Evolutionary conservation across 1,140 invertebrate species (phyloP).

Genomic region (Diplogasteroides magnus): DNA sequence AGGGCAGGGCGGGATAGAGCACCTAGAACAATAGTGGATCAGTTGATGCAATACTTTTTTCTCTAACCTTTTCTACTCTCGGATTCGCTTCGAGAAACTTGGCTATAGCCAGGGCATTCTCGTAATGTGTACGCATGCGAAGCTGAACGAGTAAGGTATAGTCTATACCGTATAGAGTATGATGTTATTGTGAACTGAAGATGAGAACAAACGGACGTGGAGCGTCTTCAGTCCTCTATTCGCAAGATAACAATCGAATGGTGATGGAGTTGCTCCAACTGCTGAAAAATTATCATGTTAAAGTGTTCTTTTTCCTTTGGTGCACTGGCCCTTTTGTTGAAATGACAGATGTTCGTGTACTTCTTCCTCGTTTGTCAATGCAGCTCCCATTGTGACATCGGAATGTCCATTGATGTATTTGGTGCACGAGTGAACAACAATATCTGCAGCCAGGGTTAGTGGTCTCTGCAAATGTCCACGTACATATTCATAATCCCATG

Average conservation of each 20-base stretch:
- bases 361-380: conserved; percentile 35
- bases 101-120: conserved; percentile 72
- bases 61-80: conserved; percentile 67
- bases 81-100: conserved; percentile 68
- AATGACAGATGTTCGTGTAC: conserved; percentile 33
- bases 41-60: neutral
- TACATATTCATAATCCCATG: neutral
- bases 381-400: neutral
- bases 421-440: conserved; percentile 34
- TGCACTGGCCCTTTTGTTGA: conserved; percentile 8
- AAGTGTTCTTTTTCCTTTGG: neutral
- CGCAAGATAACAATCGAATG: conserved; percentile 89
- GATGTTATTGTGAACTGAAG: too few species aligned
- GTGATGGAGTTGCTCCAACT: conserved; percentile 83
- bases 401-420: conserved; percentile 17
- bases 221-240: conserved; percentile 90
- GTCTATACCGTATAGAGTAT: too few species aligned
- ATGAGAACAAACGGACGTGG: conserved; percentile 54
- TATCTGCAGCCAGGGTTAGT: conserved; percentile 57
- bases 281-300: conserved; percentile 17
- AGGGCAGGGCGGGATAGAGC: conserved; percentile 73
- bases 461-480: conserved; percentile 57
- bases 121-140: conserved; percentile 77
- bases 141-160: too few species aligned
- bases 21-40: neutral